Conservation (phyloP, 2,797 vertebrate genomes). For the Triplophysa yarkandensis region DNA sequence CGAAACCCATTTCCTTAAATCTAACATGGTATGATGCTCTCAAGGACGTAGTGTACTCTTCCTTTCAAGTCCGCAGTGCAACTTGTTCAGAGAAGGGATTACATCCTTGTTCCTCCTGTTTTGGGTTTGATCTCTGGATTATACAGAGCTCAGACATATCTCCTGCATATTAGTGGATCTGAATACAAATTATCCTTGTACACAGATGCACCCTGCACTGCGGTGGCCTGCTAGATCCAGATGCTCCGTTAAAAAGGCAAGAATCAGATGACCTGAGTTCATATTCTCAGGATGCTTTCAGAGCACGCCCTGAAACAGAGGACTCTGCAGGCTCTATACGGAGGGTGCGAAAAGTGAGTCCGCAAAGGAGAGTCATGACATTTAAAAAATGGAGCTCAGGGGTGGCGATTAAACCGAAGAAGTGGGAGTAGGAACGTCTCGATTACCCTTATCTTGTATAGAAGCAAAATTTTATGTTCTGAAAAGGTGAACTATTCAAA, state of each 20-base stretch:
- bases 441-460: conserved; percentile 63
- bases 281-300: conserved; percentile 5
- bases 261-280: conserved; percentile 16
- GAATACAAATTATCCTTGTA: conserved; percentile 63
- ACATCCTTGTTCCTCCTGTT: conserved; percentile 51
- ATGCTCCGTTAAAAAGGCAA: background rate
- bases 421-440: conserved; percentile 25
- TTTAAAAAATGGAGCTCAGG: conserved; percentile 33
- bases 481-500: background rate
- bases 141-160: conserved; percentile 55
- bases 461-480: conserved; percentile 29
- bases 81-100: conserved; percentile 60
- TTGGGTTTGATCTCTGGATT: conserved; percentile 63
- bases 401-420: conserved; percentile 27
- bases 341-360: conserved; percentile 52
- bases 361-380: conserved; percentile 13
- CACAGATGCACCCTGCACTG: conserved; percentile 34
- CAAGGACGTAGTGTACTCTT: conserved; percentile 46
- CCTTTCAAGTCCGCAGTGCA: conserved; percentile 46
- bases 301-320: conserved; percentile 15
- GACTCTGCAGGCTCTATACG: conserved; percentile 52
- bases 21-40: conserved; percentile 26
- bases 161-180: conserved; percentile 64
- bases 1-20: conserved; percentile 39
- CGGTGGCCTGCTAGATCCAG: conserved; percentile 40